Base-by-base conservation (phyloP, 2,888 invertebrate species). In the Clepsis dumicolana region DNA sequence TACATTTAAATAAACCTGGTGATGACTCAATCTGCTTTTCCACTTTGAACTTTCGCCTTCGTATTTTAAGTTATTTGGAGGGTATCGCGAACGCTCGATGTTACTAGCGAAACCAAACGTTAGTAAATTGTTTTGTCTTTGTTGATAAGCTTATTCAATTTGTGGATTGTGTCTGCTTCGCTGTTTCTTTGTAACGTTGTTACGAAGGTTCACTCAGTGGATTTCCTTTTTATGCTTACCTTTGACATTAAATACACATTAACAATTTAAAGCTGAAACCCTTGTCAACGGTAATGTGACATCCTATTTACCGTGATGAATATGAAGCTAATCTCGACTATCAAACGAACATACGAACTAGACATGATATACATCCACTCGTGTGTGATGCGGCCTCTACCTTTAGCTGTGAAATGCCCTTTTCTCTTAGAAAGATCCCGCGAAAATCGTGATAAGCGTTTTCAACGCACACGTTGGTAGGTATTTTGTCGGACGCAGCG, bases 381-480 rank as follows among this genome's bases (percentile, higher is more conserved):
- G 12, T 21, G 48, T 48, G 35, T 48, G 38, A 63, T 66, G 61
- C 53, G 35, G 54, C 59, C 59, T 63, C 32, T 62, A 66, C 59
- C 65, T 70, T 67, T 67, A 57, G 48, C 54, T 38, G 53, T 56
- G 65, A 66, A 72, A 59, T 63, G 57, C 67, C 71, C 65, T 70
- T 74, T 71, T 52, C 52, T 41, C 38, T 72, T 73, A 71, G 70
- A 78, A 79, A 76, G 79, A 81, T 80, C 80, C 79, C 78, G 77
- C 77, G 74, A 77, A 81, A 76, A 85, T 85, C 80, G 77, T 80
- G 88, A 90, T 89, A 89, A 84, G 79, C 78, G 77, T 77, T 74
- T 74, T 73, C 77, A 75, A 68, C 59, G 63, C 73, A 75, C 77
- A 77, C 76, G 78, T 81, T 80, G 79, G 77, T 78, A 76, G 73